Evolutionary conservation across 2,888 invertebrate genomes (phyloP).

Genomic region (Lagria hirta): DNA sequence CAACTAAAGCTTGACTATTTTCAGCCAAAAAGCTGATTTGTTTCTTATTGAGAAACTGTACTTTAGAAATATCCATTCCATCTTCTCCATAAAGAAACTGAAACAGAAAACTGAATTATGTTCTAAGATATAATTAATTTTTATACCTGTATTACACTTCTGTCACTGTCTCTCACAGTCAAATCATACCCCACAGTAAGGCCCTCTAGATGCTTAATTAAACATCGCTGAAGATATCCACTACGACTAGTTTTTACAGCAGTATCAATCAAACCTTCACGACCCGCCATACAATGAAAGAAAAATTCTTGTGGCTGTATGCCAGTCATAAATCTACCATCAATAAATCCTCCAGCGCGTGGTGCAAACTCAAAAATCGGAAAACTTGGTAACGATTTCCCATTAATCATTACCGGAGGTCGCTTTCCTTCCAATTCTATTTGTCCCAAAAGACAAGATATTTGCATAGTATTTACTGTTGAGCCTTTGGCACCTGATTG

Average conservation of each 20-base stretch:
- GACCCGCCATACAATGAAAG: constrained; percentile 99
- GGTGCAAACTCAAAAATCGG: constrained; percentile 83
- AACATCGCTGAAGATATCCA: constrained; percentile 95
- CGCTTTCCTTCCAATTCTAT: constrained; percentile 98
- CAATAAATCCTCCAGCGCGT: constrained; percentile 94
- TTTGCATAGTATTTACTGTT: constrained; percentile 96
- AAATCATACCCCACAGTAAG: constrained; percentile 89
- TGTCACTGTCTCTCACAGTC: constrained; percentile 94
- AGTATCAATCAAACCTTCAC: constrained; percentile 99
- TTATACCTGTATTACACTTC: constrained; percentile 79
- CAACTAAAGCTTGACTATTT: constrained; percentile 70
- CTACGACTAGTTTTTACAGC: constrained; percentile 99
- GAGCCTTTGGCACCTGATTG: constrained; percentile 99
- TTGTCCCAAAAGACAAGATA: constrained; percentile 95
- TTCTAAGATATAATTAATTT: constrained; percentile 5
- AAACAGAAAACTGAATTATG: constrained; percentile 25
- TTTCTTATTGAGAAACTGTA: constrained; percentile 76
- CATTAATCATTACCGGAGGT: constrained; percentile 93
- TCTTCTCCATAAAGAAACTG: constrained; percentile 92
- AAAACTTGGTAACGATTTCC: constrained; percentile 91
- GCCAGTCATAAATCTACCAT: constrained; percentile 97
- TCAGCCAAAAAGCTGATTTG: constrained; percentile 80
- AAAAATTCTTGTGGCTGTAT: constrained; percentile 97
- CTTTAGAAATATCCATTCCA: constrained; percentile 85
- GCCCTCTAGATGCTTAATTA: constrained; percentile 97